phyloP scores from a whole-genome alignment of 2,113 vertebrate species.

The Poecile atricapillus region DNA sequence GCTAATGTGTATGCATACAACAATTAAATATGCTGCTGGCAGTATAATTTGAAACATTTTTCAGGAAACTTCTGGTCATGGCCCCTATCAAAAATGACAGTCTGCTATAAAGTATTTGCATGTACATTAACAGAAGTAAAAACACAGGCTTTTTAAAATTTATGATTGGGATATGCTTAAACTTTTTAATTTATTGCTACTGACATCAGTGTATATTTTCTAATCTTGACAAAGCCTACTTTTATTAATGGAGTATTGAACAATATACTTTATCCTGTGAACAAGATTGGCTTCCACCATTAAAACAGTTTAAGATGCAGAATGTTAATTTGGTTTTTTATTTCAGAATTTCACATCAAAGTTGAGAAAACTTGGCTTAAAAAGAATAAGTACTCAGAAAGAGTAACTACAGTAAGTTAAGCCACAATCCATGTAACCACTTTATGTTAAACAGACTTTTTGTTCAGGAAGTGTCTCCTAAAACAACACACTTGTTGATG shows the following conservation, averaged over 20 bases:
- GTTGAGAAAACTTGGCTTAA: neutral
- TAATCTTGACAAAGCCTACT: neutral
- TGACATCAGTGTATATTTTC: neutral
- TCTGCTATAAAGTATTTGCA: neutral
- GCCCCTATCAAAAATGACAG: neutral
- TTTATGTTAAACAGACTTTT: neutral
- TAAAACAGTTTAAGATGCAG: neutral
- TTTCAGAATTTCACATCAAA: neutral
- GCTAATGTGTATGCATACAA: constrained; percentile 25
- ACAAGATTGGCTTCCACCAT: neutral
- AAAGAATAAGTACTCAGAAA: neutral
- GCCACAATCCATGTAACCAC: neutral
- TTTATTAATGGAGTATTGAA: neutral
- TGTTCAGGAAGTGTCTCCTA: neutral
- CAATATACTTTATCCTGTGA: neutral
- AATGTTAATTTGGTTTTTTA: neutral
- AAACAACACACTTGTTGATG: neutral
- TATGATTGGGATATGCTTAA: neutral
- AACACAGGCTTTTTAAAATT: neutral
- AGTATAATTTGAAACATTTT: neutral
- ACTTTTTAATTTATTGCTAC: neutral
- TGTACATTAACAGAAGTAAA: neutral
- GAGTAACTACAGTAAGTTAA: neutral
- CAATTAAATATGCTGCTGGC: constrained; percentile 15
- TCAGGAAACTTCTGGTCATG: neutral